phyloP scores from a whole-genome alignment of 2,113 vertebrate species.

The Clarias gariepinus region DNA sequence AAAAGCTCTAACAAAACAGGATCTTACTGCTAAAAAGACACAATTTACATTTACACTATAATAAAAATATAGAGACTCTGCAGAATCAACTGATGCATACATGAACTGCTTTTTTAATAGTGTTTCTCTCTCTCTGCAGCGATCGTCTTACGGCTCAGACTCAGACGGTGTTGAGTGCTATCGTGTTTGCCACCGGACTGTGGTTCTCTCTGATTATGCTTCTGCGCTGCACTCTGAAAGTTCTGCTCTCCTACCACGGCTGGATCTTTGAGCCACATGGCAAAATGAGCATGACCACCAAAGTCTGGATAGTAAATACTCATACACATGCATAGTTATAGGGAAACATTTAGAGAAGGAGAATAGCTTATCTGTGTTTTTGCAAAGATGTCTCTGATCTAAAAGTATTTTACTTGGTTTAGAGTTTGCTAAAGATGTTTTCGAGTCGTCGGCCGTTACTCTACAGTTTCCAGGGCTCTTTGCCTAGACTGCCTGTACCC shows the following conservation, averaged over 20 bases:
- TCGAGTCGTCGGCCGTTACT: constrained; percentile 85
- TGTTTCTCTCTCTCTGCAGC: constrained; percentile 61
- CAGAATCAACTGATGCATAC: too few relatives aligned
- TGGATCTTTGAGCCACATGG: constrained; percentile 96
- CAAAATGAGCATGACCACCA: constrained; percentile 78
- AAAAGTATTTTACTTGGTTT: constrained; percentile 21
- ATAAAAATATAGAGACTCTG: neutral
- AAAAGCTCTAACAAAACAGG: neutral
- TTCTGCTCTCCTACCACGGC: constrained; percentile 88
- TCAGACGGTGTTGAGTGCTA: constrained; percentile 72
- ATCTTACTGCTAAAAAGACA: neutral
- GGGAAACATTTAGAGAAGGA: neutral
- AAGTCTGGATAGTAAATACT: constrained; percentile 81
- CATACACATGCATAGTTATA: neutral
- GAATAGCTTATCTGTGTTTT: neutral
- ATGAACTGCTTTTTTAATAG: neutral
- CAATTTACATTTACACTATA: neutral
- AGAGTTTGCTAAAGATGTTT: constrained; percentile 80
- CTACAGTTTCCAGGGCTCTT: constrained; percentile 91
- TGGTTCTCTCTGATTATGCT: constrained; percentile 86
- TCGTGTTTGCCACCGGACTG: constrained; percentile 83
- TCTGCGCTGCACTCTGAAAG: constrained; percentile 81
- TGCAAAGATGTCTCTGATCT: neutral
- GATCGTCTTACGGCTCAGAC: constrained; percentile 69
- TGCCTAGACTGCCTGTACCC: constrained; percentile 88